Evolutionary conservation across 2,113 vertebrate species (phyloP), one percentile per base, ranked within the genome.

Genomic region (Cacatua alba): DNA sequence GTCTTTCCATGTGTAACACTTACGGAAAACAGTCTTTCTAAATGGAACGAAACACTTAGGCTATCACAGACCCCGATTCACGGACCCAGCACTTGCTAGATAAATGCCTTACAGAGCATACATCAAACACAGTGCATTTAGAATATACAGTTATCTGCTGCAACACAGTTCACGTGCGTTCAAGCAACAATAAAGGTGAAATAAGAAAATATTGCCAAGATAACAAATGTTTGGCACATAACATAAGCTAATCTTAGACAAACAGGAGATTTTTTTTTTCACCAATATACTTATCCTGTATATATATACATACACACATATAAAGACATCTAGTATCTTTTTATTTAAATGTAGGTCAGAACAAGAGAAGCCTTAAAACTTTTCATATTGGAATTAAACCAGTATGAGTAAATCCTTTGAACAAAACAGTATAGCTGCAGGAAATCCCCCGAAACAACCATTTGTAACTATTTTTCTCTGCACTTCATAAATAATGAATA

Each of bases 401-500:
- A 95, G 60, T 65, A 67, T 53, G 68, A 96, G 44, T 43, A 90
- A 96, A 92, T 89, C 69, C 90, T 98, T 91, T 95, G 92, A 97
- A 97, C 70, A 96, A 91, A 96, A 96, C 43, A 76, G 72, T 43
- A 74, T 16, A 97, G 67, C 93, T 96, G 86, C 74, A 97, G 81
- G 95, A 98, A 96, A 96, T 89, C 53, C 93, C 96, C 92, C 69
- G 94, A 97, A 98, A 98, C 86, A 97, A 97, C 92, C 3, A 96
- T 97, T 97, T 96, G 90, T 91, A 97, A 96, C 91, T 97, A 87
- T 96, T 97, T 97, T 94, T 85, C 84, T 93, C 89, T 88, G 82
- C 79, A 93, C 89, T 96, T 97, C 96, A 97, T 98, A 97, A 98
- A 98, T 97, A 98, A 98, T 97, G 92, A 97, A 97, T 91, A 94